Base-by-base conservation (phyloP, 2,888 invertebrate species). In the Drosophila algonquin region DNA sequence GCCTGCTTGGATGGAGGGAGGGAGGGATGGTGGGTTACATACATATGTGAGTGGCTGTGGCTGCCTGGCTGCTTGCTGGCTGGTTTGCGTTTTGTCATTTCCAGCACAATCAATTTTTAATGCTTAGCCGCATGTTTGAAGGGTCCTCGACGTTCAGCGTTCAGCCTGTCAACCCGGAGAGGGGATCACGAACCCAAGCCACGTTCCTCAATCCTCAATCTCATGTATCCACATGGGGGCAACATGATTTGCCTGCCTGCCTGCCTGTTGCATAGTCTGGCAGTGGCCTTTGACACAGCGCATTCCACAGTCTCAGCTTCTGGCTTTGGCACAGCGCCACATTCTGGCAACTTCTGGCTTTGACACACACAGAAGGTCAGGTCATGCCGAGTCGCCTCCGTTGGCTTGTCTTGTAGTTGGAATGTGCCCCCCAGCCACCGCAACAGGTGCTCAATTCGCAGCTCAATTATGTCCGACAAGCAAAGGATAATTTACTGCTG, bases 101-200 rank as follows among this genome's bases (percentile, higher is more conserved):
- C 53, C 62, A 70, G 44, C 70, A 58, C 57, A 71, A 79, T 74
- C 70, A 64, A 80, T 79, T 80, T 79, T 76, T 71, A 78, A 81
- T 76, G 76, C 62, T 58, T 51, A 51, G 50, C 50, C 63, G 57
- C 48, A 48, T 58, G 40, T 67, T 63, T 63, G 35, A 61, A 53
- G 56, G n/a, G 50, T n/a, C 35, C 21, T 64, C 64, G 55, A 47
- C 44, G 30, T 40, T 48, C 40, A 3, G 18, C 8, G 16, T 12
- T 48, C 35, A 32, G 50, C 35, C 10, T 35, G 56, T 12, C 69
- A 35, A 4, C 32, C 35, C 47, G 18, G 18, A 18, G 21, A 3
- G 2, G 21, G 59, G 59, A 53, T 68, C 68, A 54, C 45, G 32
- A 60, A 50, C 69, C 53, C 53, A 44, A 60, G 60, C 40, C 68